Base-by-base conservation (phyloP, 2,797 vertebrate genomes). In the Xyrichtys novacula region DNA sequence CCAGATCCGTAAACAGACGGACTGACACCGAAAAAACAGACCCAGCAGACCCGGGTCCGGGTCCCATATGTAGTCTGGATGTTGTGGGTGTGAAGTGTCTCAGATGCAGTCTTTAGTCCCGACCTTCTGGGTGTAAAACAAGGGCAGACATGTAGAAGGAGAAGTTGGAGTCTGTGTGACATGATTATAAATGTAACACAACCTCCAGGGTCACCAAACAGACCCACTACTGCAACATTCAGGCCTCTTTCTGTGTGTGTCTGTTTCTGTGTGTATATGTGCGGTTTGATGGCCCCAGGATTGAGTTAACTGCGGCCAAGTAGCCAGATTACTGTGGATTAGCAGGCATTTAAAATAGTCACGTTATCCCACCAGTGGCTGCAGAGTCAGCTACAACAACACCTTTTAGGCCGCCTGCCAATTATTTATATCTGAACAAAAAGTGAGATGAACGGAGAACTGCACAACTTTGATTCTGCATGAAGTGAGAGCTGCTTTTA, bases 281-380 rank as follows among this genome's bases (percentile, higher is more conserved):
- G 17, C 48, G 34, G 73, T 77, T 61, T 76, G 76, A 62, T 67
- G 61, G 65, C 72, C 71, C 73, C 75, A 68, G 81, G 88, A 86
- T 89, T 90, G 90, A 92, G 88, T 91, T 90, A 91, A 91, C 89
- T 87, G 84, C 59, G 60, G 91, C 90, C 82, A 92, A 92, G 88
- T 90, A 79, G 88, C 89, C 89, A 91, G 90, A 92, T 93, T 93
- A 93, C 63, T 72, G 80, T 89, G 91, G 92, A 93, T 93, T 93
- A 93, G 80, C 71, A 62, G 83, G 85, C 88, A 89, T 92, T 92
- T 90, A 86, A 92, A 90, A 91, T 89, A 91, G 92, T 92, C 90
- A 91, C 91, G 88, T 93, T 91, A 91, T 90, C 90, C 88, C 86
- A 79, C 52, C 86, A 68, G 80, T 57, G 65, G 77, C 76, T 82